These are phyloP conservation scores for Neotoxoptera formosana DNA, from an alignment of 1,140 invertebrate species.

Conservation along the genomic window DNA sequence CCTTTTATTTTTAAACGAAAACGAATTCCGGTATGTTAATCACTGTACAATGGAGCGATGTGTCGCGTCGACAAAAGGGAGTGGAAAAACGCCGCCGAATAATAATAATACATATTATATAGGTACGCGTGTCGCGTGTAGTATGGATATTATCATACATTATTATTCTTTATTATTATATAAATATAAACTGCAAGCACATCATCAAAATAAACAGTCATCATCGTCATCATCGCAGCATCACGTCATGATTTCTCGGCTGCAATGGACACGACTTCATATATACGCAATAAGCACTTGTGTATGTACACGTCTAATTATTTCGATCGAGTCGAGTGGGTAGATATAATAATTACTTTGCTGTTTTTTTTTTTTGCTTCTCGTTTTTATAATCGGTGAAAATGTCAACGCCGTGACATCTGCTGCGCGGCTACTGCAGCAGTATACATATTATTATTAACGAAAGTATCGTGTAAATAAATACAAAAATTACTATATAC, in stretches of 20 bases:
- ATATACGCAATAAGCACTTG: too few species aligned
- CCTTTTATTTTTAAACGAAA: constrained; percentile 23
- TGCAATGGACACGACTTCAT: not conserved
- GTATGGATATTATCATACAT: too few species aligned
- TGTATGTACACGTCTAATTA: not conserved
- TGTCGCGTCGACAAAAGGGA: not conserved
- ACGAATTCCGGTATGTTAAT: constrained; percentile 15
- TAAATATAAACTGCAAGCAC: not conserved
- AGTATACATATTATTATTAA: too few species aligned
- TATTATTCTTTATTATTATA: not conserved
- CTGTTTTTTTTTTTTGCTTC: not conserved
- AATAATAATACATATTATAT: not conserved
- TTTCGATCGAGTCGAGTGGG: not conserved
- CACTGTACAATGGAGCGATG: not conserved
- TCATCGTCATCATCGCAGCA: not conserved
- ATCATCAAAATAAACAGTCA: not conserved
- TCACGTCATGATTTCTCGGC: not conserved
- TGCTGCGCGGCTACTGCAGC: not conserved
- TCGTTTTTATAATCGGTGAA: constrained; percentile 17
- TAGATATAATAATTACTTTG: not conserved
- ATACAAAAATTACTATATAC: not conserved
- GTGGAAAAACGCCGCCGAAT: not conserved
- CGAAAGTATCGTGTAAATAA: constrained; percentile 3
- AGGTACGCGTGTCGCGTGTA: too few species aligned
- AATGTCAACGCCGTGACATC: not conserved